Evolutionary conservation across 2,888 invertebrate species (phyloP), one percentile per base, ranked within the genome.

Genomic region (Scotopteryx bipunctaria): DNA sequence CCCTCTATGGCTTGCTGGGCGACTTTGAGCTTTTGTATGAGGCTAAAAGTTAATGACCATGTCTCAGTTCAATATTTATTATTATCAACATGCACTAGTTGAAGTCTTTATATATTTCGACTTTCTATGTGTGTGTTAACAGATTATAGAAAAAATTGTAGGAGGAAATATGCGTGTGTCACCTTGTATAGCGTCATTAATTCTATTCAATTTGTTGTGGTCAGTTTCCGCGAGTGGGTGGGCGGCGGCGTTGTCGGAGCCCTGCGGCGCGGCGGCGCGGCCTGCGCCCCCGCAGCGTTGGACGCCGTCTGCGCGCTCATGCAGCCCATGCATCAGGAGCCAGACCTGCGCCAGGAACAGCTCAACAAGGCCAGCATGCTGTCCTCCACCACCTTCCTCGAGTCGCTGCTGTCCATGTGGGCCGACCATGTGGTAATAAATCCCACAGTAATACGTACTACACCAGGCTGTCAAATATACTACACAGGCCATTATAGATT

Each of bases 301-400:
- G 99, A 99, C 88, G 98, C 99, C 90, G 94, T 99, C 55, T 98
- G 98, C 82, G 98, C 99, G 9, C 92, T 99, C 16, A 97, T 99
- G 97, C 99, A 98, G 91, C 99, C 99, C 1, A 99, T 99, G 96
- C 95, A 96, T 74, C 95, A 97, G 61, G 97, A 99, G 79, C 98
- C 98, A 67, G 99, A 99, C 86, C 91, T 99, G 38, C 92, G 98
- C 57, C 98, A 99, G 84, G 99, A 99, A 78, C 99, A 99, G 83
- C 91, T 99, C 56, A 99, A 99, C 88, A 99, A 99, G 91, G 95
- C 97, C 51, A 97, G 98, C 61, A 93, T 99, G 71, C 91, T 99
- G 42, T 96, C 98, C 54, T 97, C 97, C 1, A 94, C 95, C 69
- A 92, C 94, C 41, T 99, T 99, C 90, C 91, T 99, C 21, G 98